Evolutionary conservation across 2,113 vertebrate genomes (phyloP).

Genomic region (Pomatorhinus ruficollis): DNA sequence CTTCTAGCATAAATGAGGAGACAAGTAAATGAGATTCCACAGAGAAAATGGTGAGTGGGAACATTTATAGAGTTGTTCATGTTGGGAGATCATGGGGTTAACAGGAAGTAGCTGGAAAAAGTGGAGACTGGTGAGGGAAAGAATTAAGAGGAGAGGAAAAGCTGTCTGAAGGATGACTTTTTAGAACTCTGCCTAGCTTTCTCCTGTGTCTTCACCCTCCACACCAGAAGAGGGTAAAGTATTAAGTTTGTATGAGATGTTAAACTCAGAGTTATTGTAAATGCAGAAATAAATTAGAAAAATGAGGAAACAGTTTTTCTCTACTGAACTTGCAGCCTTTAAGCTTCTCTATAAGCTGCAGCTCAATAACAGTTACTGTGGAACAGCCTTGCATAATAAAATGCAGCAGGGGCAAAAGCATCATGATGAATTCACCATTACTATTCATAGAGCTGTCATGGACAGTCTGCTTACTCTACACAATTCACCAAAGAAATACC

Average conservation of each 20-base stretch:
- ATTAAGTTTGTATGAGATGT: not conserved
- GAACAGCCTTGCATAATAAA: conserved; percentile 5
- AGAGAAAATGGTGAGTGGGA: not conserved
- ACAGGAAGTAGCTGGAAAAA: not conserved
- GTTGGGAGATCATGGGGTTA: not conserved
- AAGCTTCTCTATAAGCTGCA: not conserved
- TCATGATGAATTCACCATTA: conserved; percentile 25
- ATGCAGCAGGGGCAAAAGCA: not conserved
- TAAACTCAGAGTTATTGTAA: not conserved
- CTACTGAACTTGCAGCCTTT: not conserved
- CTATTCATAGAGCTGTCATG: conserved; percentile 50
- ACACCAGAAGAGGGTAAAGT: not conserved
- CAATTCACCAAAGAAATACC: conserved; percentile 6
- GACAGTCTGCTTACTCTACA: conserved; percentile 25
- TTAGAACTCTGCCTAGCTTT: not conserved
- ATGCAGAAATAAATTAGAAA: not conserved
- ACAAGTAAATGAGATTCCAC: not conserved
- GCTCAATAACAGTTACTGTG: not conserved
- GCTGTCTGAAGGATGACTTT: not conserved
- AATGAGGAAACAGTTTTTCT: not conserved
- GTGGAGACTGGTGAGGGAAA: not conserved
- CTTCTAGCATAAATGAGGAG: not conserved
- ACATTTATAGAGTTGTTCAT: not conserved
- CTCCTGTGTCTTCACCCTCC: not conserved
- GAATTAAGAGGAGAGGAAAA: not conserved